Base-by-base conservation (phyloP, 1,140 invertebrate genomes). In the Phocides pigmalion region DNA sequence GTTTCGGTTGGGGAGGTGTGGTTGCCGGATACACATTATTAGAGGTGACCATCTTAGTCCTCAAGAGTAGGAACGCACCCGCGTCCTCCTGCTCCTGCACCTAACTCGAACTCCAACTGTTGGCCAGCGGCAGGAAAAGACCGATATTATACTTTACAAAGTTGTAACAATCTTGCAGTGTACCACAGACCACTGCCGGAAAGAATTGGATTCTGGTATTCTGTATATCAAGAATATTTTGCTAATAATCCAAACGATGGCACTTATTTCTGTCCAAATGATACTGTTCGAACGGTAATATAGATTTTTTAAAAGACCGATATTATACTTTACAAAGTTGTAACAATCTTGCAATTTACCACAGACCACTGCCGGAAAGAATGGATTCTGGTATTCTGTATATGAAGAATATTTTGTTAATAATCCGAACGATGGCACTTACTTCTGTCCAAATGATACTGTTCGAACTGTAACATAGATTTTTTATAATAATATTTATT, bases 161-260 rank as follows among this genome's bases (percentile, higher is more conserved):
- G 16, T 28, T 25, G 3, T 11, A 5, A 4, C 8, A 4, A 1
- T 2, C 14, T 8, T 14, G 8, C 19, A 28, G 16, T 25, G 2
- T 49, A 12, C 12, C 19, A 25, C 4, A 2, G 22, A 28, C 20
- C 46, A 28, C 22, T 28, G 5, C 19, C 11, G 2, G 4, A 49
- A 25, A 22, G 46, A 4, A 28, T 11, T 4, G 46, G 12, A 25
- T 49, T 25, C 11, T 49, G 46, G 20, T 5, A 5, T 14, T 28
- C n/a, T 5, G 46, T 49, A 25, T 49, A 25, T 25, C n/a, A 49
- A 28, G 20, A 49, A 14, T 25, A 49, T 49, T 28, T 32, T 1
- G 28, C 8, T 8, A 32, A 32, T 8, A 11, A 32, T 32, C n/a
- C n/a, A n/a, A n/a, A 42, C 41, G 4, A 12, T 25, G 12, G n/a